These are phyloP conservation scores for Aculops lycopersici DNA, from an alignment of 1,140 invertebrate genomes.

Conservation along the genomic window DNA sequence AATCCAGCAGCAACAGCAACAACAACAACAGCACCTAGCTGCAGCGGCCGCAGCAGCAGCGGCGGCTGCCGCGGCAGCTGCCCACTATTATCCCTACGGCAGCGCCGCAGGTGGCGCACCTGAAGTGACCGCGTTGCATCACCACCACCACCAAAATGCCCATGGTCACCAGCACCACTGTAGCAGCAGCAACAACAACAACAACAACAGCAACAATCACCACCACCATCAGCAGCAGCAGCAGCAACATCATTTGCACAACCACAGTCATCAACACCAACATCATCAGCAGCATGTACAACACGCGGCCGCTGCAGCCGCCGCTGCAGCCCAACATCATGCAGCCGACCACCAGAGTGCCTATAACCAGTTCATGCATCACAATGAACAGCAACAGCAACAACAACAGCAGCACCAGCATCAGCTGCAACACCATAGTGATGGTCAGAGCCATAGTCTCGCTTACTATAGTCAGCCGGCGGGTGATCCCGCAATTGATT, in stretches of 20 bases:
- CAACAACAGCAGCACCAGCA: neutral
- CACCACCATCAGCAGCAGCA: neutral
- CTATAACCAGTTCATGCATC: neutral
- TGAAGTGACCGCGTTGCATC: neutral
- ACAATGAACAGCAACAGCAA: neutral
- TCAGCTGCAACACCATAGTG: neutral
- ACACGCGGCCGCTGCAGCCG: neutral
- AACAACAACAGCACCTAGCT: neutral
- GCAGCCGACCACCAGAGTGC: neutral
- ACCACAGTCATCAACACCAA: no score
- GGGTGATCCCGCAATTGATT: slow-evolving; percentile 12
- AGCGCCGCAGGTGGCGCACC: neutral
- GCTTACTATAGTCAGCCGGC: neutral
- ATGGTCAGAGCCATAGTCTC: neutral
- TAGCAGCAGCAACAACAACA: neutral
- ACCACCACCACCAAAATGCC: neutral
- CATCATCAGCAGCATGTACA: slow-evolving; percentile 1
- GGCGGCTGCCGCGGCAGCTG: neutral
- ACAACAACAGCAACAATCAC: neutral
- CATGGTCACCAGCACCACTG: slow-evolving; percentile 6
- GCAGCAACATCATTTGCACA: no score
- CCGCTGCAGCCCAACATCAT: neutral
- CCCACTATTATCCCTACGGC: neutral
- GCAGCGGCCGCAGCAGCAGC: neutral
- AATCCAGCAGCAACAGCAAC: neutral